Percentiles rank a stretch among this genome's conserved stretches.
These are phyloP conservation scores for Hyppa rectilinea DNA, from an alignment of 2,888 invertebrate species.

Conservation along the genomic window DNA sequence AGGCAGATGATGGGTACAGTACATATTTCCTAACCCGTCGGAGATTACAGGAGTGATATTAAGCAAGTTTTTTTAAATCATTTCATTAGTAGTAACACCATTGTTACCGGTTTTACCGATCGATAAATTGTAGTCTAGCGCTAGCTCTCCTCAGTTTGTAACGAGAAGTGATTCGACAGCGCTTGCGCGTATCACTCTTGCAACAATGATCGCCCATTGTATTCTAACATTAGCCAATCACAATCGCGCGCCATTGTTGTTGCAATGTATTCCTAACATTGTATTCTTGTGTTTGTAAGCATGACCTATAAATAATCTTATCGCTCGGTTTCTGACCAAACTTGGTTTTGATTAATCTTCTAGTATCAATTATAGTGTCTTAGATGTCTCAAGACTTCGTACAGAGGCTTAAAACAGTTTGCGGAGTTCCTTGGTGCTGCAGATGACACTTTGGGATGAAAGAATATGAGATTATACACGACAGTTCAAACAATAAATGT, in stretches of 20 bases:
- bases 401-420: not conserved
- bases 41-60: too few relatives aligned
- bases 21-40: too few relatives aligned
- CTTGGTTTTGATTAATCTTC: not conserved
- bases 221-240: conserved; percentile 29
- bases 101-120: too few relatives aligned
- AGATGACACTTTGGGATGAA: not conserved
- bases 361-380: not conserved
- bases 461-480: not conserved
- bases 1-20: too few relatives aligned
- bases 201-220: conserved; percentile 39
- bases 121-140: not conserved
- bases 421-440: not conserved
- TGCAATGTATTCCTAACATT: conserved; percentile 23
- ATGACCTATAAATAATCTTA: conserved; percentile 9
- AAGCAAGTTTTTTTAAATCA: too few relatives aligned
- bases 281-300: conserved; percentile 21
- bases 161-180: conserved; percentile 9
- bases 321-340: not conserved
- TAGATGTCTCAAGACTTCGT: not conserved
- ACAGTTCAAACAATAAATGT: not conserved
- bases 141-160: not conserved
- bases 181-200: conserved; percentile 35
- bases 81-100: not conserved
- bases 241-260: conserved; percentile 16